A percentile compares a stretch with the other conserved stretches of the same genome.
These are phyloP conservation scores for Ditula angustiorana DNA, from an alignment of 2,888 invertebrate species.

Conservation along the genomic window DNA sequence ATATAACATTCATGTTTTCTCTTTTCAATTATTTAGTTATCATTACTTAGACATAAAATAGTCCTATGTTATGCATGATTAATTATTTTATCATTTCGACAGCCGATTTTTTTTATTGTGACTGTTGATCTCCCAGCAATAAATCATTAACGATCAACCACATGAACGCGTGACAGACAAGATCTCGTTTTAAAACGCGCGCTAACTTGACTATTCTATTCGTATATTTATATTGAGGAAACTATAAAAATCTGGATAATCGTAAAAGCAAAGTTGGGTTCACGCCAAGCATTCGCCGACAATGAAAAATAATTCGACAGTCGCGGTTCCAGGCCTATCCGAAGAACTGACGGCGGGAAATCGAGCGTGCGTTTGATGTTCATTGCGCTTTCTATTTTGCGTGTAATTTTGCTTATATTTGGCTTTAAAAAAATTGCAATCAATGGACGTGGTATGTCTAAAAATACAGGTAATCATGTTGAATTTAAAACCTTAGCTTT, in stretches of 20 bases:
- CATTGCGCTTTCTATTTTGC: neutral
- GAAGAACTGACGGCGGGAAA: constrained; percentile 14
- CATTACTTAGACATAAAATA: too few relatives aligned
- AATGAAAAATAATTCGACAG: constrained; percentile 81
- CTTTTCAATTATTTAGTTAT: too few relatives aligned
- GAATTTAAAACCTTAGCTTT: too few relatives aligned
- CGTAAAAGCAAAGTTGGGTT: constrained; percentile 80
- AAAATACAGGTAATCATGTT: too few relatives aligned
- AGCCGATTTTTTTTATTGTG: neutral
- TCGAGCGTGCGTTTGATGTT: constrained; percentile 15
- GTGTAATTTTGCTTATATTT: neutral
- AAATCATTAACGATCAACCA: constrained; percentile 35
- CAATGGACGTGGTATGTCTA: neutral
- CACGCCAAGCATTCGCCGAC: constrained; percentile 69
- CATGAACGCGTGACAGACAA: constrained; percentile 20
- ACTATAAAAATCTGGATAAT: constrained; percentile 80
- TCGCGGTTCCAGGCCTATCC: constrained; percentile 46
- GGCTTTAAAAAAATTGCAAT: neutral
- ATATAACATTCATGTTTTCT: too few relatives aligned
- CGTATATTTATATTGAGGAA: constrained; percentile 79
- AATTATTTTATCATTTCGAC: too few relatives aligned
- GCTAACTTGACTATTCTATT: constrained; percentile 33
- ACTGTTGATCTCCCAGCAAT: constrained; percentile 1
- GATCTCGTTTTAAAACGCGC: constrained; percentile 29
- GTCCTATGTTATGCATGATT: too few relatives aligned